These are phyloP conservation scores for Melipona bicolor DNA, from an alignment of 2,888 invertebrate genomes.

Conservation along the genomic window DNA sequence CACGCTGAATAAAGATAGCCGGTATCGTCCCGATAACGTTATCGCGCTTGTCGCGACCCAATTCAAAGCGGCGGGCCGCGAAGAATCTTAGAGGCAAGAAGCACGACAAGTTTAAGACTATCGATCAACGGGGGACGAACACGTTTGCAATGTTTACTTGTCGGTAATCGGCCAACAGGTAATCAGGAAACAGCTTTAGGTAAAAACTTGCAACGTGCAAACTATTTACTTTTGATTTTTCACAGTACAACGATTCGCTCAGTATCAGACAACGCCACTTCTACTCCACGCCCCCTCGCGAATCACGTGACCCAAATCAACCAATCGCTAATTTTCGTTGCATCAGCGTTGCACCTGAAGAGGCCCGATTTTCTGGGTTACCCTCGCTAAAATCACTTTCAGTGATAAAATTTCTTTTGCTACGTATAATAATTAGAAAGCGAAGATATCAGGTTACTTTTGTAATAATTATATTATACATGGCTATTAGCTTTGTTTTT, in stretches of 20 bases:
- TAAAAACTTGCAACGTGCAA: background rate
- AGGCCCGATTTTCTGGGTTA: too few relatives aligned
- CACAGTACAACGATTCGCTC: background rate
- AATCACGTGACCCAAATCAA: too few relatives aligned
- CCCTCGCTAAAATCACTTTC: too few relatives aligned
- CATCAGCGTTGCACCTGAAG: too few relatives aligned
- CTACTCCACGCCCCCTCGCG: too few relatives aligned
- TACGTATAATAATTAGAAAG: too few relatives aligned
- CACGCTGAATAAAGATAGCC: background rate
- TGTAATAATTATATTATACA: too few relatives aligned
- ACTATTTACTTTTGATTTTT: background rate
- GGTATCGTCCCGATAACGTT: conserved; percentile 31
- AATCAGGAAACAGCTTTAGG: background rate
- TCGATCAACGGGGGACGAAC: conserved; percentile 37
- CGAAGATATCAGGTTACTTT: too few relatives aligned
- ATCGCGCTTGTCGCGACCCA: conserved; percentile 31
- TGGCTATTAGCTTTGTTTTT: too few relatives aligned
- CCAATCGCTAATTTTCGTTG: too few relatives aligned
- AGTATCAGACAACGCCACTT: too few relatives aligned
- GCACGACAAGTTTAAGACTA: conserved; percentile 32
- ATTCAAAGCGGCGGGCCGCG: conserved; percentile 14
- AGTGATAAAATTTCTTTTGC: too few relatives aligned
- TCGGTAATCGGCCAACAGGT: background rate
- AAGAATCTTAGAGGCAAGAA: conserved; percentile 8
- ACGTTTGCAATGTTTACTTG: conserved; percentile 25